Base-by-base conservation (phyloP, 1,140 invertebrate genomes). In the Trinorchestia longiramus region DNA sequence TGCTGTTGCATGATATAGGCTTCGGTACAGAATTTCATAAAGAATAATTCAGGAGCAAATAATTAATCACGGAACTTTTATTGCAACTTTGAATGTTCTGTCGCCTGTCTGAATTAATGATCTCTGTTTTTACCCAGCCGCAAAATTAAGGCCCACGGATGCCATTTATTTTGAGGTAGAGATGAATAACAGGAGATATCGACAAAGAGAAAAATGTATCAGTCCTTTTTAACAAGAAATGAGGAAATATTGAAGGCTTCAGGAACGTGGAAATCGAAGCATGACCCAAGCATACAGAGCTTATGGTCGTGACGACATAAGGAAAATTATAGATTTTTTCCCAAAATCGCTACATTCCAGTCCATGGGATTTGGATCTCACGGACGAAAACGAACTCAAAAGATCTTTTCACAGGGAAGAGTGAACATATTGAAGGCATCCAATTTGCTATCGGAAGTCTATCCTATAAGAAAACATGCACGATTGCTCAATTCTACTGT, bases 401-500 rank as follows among this genome's bases (percentile, higher is more conserved):
- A 77, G 62, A 77, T 36, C 62, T 77, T 77, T 77, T 77, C 62
- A 77, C 62, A 77, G 28, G 62, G 28, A 36, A 36, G 28, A 36
- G 28, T 19, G 62, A 77, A 77, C 15, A 90, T 90, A 43, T 90
- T 43, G 88, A 43, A 90, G 88, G 88, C 41, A 90, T 90, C 43
- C 88, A 90, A 90, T 90, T 43, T 90, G 41, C 43, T 42, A 90
- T 43, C 43, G 88, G 88, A 90, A 41, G 88, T 15, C 88, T 28
- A 42, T 90, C n/a, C 88, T 43, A 43, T 42, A 90, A 8, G 47
- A 90, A 90, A 90, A 90, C 88, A 41, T 90, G 88, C 23, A 42
- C 15, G 23, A 90, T 90, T 90, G 88, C 88, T 90, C 88, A 42
- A 90, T 90, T 90, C 88, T 42, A 17, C n/a, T 42, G 88, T 90